Conservation (phyloP, 92 coral and sea anemone species). For the Phenganax stokvisi region DNA sequence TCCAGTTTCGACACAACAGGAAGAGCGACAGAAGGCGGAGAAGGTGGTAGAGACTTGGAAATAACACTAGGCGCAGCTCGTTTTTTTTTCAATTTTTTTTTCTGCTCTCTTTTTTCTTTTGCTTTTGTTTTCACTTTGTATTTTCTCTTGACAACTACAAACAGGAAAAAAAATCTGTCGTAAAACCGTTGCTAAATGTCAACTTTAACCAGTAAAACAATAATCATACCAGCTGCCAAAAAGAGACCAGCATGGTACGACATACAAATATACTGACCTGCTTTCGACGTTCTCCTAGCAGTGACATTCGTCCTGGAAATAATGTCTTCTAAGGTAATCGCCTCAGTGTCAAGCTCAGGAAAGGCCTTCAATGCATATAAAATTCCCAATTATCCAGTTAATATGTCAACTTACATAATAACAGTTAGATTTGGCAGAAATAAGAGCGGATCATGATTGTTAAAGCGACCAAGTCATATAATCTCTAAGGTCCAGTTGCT, state of each 20-base stretch:
- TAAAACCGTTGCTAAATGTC: no score
- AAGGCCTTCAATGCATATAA: constrained; percentile 54
- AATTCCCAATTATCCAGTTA: not conserved
- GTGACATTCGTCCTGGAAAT: constrained; percentile 74
- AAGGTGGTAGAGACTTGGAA: constrained; percentile 3
- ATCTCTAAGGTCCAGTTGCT: no score
- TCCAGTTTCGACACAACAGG: not conserved
- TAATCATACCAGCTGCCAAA: no score
- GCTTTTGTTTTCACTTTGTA: constrained; percentile 80
- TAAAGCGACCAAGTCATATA: no score
- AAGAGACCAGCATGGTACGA: not conserved
- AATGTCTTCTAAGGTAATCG: constrained; percentile 74
- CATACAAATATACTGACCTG: constrained; percentile 51
- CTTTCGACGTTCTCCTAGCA: constrained; percentile 62
- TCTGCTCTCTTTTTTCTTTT: constrained; percentile 73
- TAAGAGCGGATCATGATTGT: no score
- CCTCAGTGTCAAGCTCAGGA: constrained; percentile 89
- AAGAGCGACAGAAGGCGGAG: constrained; percentile 15
- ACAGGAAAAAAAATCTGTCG: not conserved
- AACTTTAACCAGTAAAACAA: no score
- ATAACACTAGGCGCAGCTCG: constrained; percentile 31
- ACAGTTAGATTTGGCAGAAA: no score
- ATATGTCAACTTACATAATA: no score
- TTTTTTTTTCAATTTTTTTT: constrained; percentile 81
- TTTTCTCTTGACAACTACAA: constrained; percentile 73